Conservation (phyloP, 1,140 invertebrate genomes). For the Brachionus sp. region DNA sequence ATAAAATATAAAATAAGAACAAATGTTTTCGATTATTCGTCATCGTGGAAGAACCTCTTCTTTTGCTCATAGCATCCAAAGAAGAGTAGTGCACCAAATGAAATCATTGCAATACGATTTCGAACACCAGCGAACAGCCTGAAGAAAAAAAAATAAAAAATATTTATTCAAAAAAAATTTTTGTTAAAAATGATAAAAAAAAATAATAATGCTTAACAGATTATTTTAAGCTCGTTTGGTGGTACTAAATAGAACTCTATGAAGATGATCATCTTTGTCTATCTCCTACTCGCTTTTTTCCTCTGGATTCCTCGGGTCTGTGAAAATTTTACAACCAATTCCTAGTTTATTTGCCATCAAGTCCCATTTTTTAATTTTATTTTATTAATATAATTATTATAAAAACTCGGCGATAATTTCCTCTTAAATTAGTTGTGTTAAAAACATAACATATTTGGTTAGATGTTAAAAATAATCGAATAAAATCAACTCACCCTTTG, state of each 20-base stretch:
- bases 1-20: not conserved
- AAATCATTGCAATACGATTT: constrained; percentile 25
- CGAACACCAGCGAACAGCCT: not conserved
- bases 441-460: constrained; percentile 19
- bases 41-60: not conserved
- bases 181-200: not conserved
- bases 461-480: not conserved
- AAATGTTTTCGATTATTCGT: not conserved
- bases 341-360: not conserved
- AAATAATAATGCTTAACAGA: constrained; percentile 41
- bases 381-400: constrained; percentile 18
- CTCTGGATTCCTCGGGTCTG: not conserved
- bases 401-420: not conserved
- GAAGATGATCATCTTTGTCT: not conserved
- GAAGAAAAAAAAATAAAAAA: not conserved
- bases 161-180: not conserved
- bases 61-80: constrained; percentile 37
- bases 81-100: constrained; percentile 16
- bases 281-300: not conserved
- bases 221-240: not conserved
- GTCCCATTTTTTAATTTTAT: not conserved
- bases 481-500: constrained; percentile 17
- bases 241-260: not conserved
- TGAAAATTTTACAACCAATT: not conserved
- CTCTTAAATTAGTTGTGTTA: constrained; percentile 16